Evolutionary conservation across 2,113 vertebrate genomes (phyloP), one percentile per base, ranked within the genome.

Genomic region (Barnardius zonarius): DNA sequence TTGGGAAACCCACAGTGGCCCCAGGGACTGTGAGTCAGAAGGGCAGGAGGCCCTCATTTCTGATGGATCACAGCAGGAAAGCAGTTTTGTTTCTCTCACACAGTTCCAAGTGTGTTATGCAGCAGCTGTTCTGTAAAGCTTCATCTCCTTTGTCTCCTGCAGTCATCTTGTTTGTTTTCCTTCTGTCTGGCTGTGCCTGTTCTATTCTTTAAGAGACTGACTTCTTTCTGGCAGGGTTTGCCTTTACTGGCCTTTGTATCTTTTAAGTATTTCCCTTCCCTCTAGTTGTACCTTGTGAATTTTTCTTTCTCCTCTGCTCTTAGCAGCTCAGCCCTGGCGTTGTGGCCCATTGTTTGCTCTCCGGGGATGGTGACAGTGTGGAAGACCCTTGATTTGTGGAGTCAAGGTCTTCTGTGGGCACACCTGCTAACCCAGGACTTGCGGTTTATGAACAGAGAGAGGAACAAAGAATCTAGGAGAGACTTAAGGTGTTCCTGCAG

Each of bases 11-110:
- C 92, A 74, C n/a, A 89, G 61, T 46, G 73, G 73, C 92, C 90
- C 55, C 77, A 75, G 82, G 78, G 87, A 33, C n/a, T 33, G 13
- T 86, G 84, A 95, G 84, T 96, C 95, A 96, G 57, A 79, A 79
- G 39, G 63, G 30, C 75, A 52, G 14, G 37, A 30, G 35, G 11
- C 24, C 15, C 28, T 87, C 5, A 27, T 84, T 89, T 84, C 33
- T 87, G 16, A n/a, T 75, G 81, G 81, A 67, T 93, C 74, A 22
- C 87, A 95, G 92, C 87, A 82, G 95, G 90, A 61, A 75, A 59
- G 48, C 61, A 62, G 55, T 87, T 92, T 66, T 91, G 19, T 94
- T 91, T 86, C 62, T 90, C 75, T 95, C 30, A 0, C 4, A 12
- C 35, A 37, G 23, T 87, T 93, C 57, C 48, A 90, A 69, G 70